These are phyloP conservation scores for Latrodectus hesperus DNA, from an alignment of 2,888 invertebrate genomes.

Conservation along the genomic window DNA sequence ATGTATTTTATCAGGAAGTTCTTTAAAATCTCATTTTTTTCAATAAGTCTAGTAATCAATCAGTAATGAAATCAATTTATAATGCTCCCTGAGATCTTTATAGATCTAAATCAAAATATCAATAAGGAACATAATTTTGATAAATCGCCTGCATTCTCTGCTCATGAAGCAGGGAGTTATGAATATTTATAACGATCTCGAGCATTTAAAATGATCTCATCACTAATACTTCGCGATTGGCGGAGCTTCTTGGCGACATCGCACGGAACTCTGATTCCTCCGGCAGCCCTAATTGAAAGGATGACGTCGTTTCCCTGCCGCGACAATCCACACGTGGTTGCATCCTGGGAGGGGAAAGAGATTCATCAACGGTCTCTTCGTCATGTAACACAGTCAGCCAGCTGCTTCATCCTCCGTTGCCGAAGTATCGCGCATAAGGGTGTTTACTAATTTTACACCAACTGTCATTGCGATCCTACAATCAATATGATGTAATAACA, in stretches of 20 bases:
- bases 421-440: background rate
- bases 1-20: too few relatives aligned
- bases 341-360: background rate
- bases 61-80: too few relatives aligned
- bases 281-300: conserved; percentile 28
- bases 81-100: too few relatives aligned
- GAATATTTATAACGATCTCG: too few relatives aligned
- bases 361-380: background rate
- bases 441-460: background rate
- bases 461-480: background rate
- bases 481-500: background rate
- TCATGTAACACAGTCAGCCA: background rate
- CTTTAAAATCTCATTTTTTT: too few relatives aligned
- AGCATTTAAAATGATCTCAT: too few relatives aligned
- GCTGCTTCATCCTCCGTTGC: background rate
- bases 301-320: conserved; percentile 34
- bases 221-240: background rate
- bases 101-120: too few relatives aligned
- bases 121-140: too few relatives aligned
- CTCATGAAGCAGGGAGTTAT: too few relatives aligned
- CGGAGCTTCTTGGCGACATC: background rate
- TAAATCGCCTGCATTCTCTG: too few relatives aligned
- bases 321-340: conserved; percentile 58
- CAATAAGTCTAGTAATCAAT: too few relatives aligned
- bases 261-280: background rate